A percentile compares a stretch with the other conserved stretches of the same genome.
These are phyloP conservation scores for Homarus gammarus DNA, from an alignment of 2,888 invertebrate genomes.

Conservation along the genomic window DNA sequence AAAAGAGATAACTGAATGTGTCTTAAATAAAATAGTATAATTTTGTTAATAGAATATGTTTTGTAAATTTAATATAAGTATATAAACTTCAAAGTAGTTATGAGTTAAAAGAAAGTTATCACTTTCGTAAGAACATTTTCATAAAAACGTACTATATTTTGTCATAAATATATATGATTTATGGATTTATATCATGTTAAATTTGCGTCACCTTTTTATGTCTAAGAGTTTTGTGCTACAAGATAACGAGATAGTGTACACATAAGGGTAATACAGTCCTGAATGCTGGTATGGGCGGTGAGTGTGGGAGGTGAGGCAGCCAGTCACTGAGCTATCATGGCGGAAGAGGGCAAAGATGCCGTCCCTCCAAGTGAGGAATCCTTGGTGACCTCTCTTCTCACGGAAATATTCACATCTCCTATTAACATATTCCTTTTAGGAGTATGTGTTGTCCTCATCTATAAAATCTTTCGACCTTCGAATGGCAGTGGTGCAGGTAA, in stretches of 20 bases:
- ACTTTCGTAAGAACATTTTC: too few relatives aligned
- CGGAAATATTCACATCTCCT: conserved; percentile 73
- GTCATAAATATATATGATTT: too few relatives aligned
- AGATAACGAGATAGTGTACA: background rate
- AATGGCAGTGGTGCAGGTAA: conserved; percentile 68
- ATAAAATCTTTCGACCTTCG: conserved; percentile 71
- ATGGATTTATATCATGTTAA: too few relatives aligned
- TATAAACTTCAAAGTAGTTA: too few relatives aligned
- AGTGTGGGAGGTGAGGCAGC: background rate
- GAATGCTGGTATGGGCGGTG: background rate
- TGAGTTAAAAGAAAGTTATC: too few relatives aligned
- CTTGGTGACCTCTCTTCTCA: conserved; percentile 44
- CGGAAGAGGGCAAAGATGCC: conserved; percentile 43
- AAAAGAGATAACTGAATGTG: too few relatives aligned
- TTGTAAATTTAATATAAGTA: too few relatives aligned
- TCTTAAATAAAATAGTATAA: too few relatives aligned
- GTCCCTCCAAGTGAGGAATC: conserved; percentile 35
- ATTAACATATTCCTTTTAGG: conserved; percentile 69
- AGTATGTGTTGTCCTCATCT: conserved; percentile 72
- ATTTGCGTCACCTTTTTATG: too few relatives aligned
- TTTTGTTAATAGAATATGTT: too few relatives aligned
- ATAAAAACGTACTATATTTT: too few relatives aligned
- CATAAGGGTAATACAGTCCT: conserved; percentile 6
- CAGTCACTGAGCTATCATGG: conserved; percentile 54
- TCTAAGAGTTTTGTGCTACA: background rate